Conservation (phyloP, 2,888 invertebrate genomes). For the Ischnura elegans region DNA sequence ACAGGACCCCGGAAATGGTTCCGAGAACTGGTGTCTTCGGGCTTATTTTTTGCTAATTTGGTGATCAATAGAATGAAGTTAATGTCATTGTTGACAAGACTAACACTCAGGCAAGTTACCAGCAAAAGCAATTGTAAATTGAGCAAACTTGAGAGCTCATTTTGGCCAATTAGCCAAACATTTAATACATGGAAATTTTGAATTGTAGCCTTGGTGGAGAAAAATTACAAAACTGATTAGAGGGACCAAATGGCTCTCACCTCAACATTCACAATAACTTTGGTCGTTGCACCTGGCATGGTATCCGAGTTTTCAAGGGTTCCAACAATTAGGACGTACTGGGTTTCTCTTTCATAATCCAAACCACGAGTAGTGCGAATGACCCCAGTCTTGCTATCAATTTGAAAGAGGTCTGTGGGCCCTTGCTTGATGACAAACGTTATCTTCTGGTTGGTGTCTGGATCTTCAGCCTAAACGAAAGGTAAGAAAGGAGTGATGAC, state of each 20-base stretch:
- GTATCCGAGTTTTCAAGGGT: constrained; percentile 90
- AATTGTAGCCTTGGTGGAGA: too few species aligned
- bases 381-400: constrained; percentile 89
- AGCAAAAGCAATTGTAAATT: too few species aligned
- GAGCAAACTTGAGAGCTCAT: too few species aligned
- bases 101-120: too few species aligned
- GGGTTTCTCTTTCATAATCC: constrained; percentile 88
- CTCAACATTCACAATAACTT: constrained; percentile 86
- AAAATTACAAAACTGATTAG: too few species aligned
- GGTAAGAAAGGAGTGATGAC: constrained; percentile 57
- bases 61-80: too few species aligned
- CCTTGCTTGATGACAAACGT: constrained; percentile 92
- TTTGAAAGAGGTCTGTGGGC: constrained; percentile 89
- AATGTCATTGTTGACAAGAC: too few species aligned
- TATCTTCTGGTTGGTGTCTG: constrained; percentile 88
- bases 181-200: too few species aligned
- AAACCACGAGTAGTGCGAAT: constrained; percentile 88
- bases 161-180: too few species aligned
- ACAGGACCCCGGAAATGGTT: too few species aligned
- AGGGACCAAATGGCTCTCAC: constrained; percentile 75
- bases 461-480: constrained; percentile 86
- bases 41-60: too few species aligned
- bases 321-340: constrained; percentile 88
- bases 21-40: too few species aligned
- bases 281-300: constrained; percentile 86